These are phyloP conservation scores for Lagocephalus sceleratus DNA, from an alignment of 2,797 vertebrate species.

Conservation along the genomic window DNA sequence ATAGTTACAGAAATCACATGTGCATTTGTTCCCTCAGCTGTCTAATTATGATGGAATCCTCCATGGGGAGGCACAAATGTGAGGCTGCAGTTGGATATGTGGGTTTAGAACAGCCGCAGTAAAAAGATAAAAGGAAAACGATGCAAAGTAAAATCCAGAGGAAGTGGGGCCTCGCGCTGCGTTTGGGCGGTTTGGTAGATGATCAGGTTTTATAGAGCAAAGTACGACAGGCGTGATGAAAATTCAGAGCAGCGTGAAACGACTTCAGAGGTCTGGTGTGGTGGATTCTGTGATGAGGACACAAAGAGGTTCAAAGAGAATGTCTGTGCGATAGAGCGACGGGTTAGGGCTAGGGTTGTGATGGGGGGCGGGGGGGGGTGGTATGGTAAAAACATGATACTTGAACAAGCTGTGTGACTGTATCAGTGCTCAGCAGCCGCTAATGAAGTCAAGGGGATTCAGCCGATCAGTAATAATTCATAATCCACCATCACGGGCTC, in stretches of 20 bases:
- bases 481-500: no score
- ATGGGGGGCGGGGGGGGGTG: not conserved
- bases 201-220: conserved; percentile 7
- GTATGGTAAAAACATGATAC: not conserved
- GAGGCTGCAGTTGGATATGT: conserved; percentile 1
- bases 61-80: not conserved
- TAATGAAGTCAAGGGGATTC: no score
- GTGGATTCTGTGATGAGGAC: conserved; percentile 22
- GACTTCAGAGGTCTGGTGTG: not conserved
- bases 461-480: no score
- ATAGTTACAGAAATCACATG: no score
- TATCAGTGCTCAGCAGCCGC: no score
- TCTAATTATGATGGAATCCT: not conserved
- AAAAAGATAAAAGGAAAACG: conserved; percentile 1
- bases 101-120: not conserved
- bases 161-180: not conserved
- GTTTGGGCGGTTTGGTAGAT: conserved; percentile 2
- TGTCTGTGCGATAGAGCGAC: conserved; percentile 44
- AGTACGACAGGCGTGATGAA: conserved; percentile 1
- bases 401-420: not conserved
- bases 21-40: not conserved
- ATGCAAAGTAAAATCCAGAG: not conserved
- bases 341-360: conserved; percentile 22
- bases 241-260: conserved; percentile 11
- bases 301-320: conserved; percentile 25